Base-by-base conservation (phyloP, 2,888 invertebrate genomes). In the Perithous albicinctus region DNA sequence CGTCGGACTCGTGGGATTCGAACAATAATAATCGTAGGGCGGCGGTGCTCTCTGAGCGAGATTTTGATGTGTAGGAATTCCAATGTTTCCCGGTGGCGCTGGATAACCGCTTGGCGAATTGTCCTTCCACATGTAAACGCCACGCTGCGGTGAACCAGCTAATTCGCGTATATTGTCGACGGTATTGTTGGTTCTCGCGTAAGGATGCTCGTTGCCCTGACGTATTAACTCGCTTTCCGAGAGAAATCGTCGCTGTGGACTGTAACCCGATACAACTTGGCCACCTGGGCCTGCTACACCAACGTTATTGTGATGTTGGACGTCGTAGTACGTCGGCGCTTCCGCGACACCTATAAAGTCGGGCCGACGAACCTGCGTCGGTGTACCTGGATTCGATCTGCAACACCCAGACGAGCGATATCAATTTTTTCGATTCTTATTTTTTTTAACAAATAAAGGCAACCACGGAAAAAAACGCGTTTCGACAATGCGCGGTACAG, bases 301-400 rank as follows among this genome's bases (percentile, higher is more conserved):
- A 6, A 69, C 82, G 69, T 85, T 85, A 43, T 85, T 85, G 78
- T 84, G 88, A 46, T 91, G 92, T 88, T 88, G 93, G 74, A 89
- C 89, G 82, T 93, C 93, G 81, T 93, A 93, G 80, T 93, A 91
- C 77, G 91, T 90, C 69, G 89, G 90, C 83, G 89, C 87, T 73
- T 92, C 89, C 78, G 89, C 85, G 87, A 97, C 96, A 88, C 96
- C 96, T 92, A 97, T 97, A 94, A 97, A 97, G 94, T 97, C 97
- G 79, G 97, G 97, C 87, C 97, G 95, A 90, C 97, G 95, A 88
- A 97, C 96, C 94, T 97, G 97, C 90, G 97, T 97, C 90, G 98
- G 98, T 90, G 97, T 97, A 92, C 97, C 97, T 89, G 97, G 98
- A 94, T 97, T 97, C 88, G 97, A 97, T 95, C 97, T 97, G 95